Base-by-base conservation (phyloP, 2,797 vertebrate genomes). In the Rhadinocentrus ornatus region DNA sequence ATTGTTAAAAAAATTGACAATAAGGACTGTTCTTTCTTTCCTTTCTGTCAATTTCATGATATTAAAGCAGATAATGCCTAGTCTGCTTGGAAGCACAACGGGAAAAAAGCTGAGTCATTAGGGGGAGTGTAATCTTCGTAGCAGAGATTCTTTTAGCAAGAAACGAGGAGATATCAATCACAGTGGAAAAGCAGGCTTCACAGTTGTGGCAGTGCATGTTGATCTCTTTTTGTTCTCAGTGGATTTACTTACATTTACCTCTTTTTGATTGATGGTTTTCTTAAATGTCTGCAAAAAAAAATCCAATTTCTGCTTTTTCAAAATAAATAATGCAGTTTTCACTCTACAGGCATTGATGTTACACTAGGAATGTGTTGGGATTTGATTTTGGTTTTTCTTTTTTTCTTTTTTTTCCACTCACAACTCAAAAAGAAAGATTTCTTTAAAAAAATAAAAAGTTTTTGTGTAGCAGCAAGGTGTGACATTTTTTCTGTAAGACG, bases 51-150 rank as follows among this genome's bases (percentile, higher is more conserved):
- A 35, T 46, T 22, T 22, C 44, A 13, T 13, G 18, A 31, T 48
- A 12, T 15, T 29, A 31, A n/a, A 59, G 41, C 60, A 62, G 39
- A 79, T 87, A 58, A 80, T 80, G 70, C 69, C 69, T 44, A 22
- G 52, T 76, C 75, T 81, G 80, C 78, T 72, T 71, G 72, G 72
- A 84, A 34, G 73, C 73, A 86, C 88, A 71, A 77, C 82, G 70
- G 78, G 79, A 86, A 63, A 83, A 87, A 80, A 81, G 81, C 80
- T 82, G 89, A 89, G 85, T 93, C 88, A 88, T 63, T 85, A 69
- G 69, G 59, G 84, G 70, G 62, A 67, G 62, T 75, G 74, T 79
- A 72, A 81, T 88, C 75, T 85, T 75, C 20, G 26, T 69, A 72
- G 75, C 78, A 78, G 79, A 62, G 24, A 55, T 16, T 68, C 39